Evolutionary conservation across 2,888 invertebrate genomes (phyloP).

Genomic region (Epinotia bilunana): DNA sequence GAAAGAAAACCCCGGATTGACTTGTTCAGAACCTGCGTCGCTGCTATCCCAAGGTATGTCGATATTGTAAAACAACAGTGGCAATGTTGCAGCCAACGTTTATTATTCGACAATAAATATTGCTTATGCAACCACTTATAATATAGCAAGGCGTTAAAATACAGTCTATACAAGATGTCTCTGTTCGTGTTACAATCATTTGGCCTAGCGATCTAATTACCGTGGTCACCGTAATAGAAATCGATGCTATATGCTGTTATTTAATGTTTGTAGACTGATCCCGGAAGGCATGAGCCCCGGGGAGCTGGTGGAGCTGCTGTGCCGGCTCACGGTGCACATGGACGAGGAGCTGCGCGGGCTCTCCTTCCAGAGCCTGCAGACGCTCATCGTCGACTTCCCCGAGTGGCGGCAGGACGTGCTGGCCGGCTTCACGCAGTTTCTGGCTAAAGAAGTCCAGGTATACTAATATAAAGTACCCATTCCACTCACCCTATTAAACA

Average conservation of each 20-base stretch:
- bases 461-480: neutral
- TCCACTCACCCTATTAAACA: neutral
- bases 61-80: neutral
- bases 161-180: too few relatives aligned
- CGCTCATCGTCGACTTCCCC: conserved; percentile 97
- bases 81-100: neutral
- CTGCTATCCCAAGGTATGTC: conserved; percentile 92
- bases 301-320: conserved; percentile 97
- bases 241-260: too few relatives aligned
- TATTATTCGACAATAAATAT: neutral
- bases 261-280: conserved; percentile 87
- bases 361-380: conserved; percentile 97
- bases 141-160: too few relatives aligned
- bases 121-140: too few relatives aligned
- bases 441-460: conserved; percentile 94
- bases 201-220: too few relatives aligned
- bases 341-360: conserved; percentile 98
- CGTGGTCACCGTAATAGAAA: too few relatives aligned
- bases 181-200: too few relatives aligned
- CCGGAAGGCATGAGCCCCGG: conserved; percentile 98
- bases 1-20: conserved; percentile 99
- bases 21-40: conserved; percentile 98
- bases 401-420: conserved; percentile 99
- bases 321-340: conserved; percentile 98
- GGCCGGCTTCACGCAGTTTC: conserved; percentile 96